A percentile compares a stretch with the other conserved stretches of the same genome.
phyloP scores from a whole-genome alignment of 2,888 invertebrate species.

The Athrips mouffetella region DNA sequence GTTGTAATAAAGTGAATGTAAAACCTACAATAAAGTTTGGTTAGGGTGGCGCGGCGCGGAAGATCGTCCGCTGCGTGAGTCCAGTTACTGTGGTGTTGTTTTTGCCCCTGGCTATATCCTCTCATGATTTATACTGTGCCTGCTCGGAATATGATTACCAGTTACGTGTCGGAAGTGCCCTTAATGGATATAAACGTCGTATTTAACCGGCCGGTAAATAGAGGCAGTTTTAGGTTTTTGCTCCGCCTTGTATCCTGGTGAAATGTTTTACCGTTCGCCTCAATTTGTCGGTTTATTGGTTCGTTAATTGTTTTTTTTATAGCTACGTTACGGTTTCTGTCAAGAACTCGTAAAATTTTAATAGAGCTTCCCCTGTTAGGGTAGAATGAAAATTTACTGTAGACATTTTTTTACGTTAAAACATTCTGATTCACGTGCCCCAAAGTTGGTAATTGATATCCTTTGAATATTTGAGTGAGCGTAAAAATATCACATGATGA shows the following conservation, averaged over 20 bases:
- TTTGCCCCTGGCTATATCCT: constrained; percentile 62
- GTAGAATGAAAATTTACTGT: no score
- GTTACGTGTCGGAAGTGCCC: constrained; percentile 67
- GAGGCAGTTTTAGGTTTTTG: constrained; percentile 41
- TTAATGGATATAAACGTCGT: constrained; percentile 74
- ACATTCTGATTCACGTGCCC: not conserved
- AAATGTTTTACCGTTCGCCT: no score
- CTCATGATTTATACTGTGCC: constrained; percentile 69
- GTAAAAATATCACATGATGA: constrained; percentile 3
- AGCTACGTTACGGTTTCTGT: not conserved
- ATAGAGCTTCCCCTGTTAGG: no score
- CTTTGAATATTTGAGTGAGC: not conserved
- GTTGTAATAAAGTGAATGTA: constrained; percentile 53
- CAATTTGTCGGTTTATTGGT: constrained; percentile 23
- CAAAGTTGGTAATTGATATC: not conserved
- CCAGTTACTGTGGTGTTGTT: constrained; percentile 44
- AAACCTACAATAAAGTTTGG: constrained; percentile 62
- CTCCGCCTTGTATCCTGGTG: constrained; percentile 28
- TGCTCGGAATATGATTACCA: constrained; percentile 70
- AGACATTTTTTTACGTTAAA: not conserved
- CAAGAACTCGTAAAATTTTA: no score
- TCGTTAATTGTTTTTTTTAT: not conserved
- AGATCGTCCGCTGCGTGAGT: no score
- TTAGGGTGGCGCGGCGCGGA: constrained; percentile 49
- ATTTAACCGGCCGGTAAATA: constrained; percentile 61